Evolutionary conservation across 1,140 invertebrate species (phyloP).

Genomic region (Meloidogyne exigua): DNA sequence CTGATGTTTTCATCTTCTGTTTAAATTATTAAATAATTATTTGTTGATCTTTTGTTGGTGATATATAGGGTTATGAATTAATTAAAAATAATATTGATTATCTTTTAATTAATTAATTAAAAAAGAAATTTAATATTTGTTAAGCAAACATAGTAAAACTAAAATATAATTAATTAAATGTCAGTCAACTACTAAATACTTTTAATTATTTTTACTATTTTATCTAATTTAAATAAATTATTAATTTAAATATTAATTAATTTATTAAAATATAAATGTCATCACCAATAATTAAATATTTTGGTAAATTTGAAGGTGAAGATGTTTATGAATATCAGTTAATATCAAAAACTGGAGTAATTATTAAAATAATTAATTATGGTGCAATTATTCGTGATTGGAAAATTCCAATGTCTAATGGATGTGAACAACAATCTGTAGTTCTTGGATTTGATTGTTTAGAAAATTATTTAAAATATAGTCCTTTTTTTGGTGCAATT

Average conservation of each 20-base stretch:
- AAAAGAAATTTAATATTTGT: no score
- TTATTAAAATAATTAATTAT: slow-evolving; percentile 21
- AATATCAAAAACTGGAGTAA: slow-evolving; percentile 7
- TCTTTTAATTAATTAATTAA: no score
- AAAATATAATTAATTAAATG: no score
- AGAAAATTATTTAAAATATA: slow-evolving; percentile 20
- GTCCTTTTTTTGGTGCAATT: slow-evolving; percentile 23
- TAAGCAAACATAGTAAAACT: no score
- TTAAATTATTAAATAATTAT: no score
- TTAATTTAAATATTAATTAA: no score
- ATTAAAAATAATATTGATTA: no score
- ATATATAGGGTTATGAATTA: no score
- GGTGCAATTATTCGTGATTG: slow-evolving; percentile 24
- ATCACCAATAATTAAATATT: not conserved
- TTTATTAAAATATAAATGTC: not conserved
- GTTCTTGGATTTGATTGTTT: slow-evolving; percentile 27
- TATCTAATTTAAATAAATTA: no score
- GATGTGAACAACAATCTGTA: not conserved
- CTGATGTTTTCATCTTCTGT: not conserved
- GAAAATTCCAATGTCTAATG: not conserved
- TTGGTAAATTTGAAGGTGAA: slow-evolving; percentile 22
- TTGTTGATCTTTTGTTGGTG: no score
- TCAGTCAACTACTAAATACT: no score
- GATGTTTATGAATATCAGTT: slow-evolving; percentile 20
- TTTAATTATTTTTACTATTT: no score